phyloP scores from a whole-genome alignment of 2,113 vertebrate species.

The Triplophysa tibetana region DNA sequence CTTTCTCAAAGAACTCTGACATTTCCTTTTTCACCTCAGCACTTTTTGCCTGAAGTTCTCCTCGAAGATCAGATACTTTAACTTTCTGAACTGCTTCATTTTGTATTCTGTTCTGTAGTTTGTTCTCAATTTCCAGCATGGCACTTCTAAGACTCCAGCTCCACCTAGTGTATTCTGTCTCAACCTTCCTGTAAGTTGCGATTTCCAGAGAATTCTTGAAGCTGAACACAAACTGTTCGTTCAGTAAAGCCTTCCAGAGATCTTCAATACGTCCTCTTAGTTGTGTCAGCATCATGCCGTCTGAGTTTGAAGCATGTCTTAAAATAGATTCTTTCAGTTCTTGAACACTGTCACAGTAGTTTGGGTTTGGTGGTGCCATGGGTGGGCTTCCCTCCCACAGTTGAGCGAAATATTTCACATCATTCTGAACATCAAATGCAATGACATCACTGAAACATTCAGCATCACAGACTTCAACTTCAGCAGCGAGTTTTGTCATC shows the following conservation, averaged over 20 bases:
- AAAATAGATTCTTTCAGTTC: slow-evolving; percentile 43
- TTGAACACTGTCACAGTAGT: slow-evolving; percentile 48
- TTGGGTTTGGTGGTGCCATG: slow-evolving; percentile 53
- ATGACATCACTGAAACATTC: slow-evolving; percentile 62
- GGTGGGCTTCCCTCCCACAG: slow-evolving; percentile 57
- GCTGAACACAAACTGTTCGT: slow-evolving; percentile 64
- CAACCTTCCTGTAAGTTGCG: slow-evolving; percentile 58
- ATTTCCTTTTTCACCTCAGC: slow-evolving; percentile 48
- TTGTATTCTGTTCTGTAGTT: slow-evolving; percentile 55
- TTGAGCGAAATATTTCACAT: slow-evolving; percentile 55
- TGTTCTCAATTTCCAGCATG: slow-evolving; percentile 58
- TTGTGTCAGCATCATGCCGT: slow-evolving; percentile 52
- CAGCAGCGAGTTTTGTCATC: slow-evolving; percentile 52
- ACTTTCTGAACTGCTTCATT: slow-evolving; percentile 34
- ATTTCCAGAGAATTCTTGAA: slow-evolving; percentile 70
- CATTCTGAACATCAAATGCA: slow-evolving; percentile 49
- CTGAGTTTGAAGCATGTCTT: slow-evolving; percentile 17
- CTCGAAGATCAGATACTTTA: not conserved
- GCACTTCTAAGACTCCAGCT: slow-evolving; percentile 53
- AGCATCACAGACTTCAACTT: slow-evolving; percentile 60
- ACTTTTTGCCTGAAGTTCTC: not conserved
- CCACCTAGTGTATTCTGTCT: slow-evolving; percentile 14
- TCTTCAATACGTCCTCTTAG: slow-evolving; percentile 63
- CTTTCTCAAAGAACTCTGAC: slow-evolving; percentile 60
- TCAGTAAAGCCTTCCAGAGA: slow-evolving; percentile 59